Base-by-base conservation (phyloP, 53 echinoderm and acorn worm genomes). In the Temnopleurus reevesii region DNA sequence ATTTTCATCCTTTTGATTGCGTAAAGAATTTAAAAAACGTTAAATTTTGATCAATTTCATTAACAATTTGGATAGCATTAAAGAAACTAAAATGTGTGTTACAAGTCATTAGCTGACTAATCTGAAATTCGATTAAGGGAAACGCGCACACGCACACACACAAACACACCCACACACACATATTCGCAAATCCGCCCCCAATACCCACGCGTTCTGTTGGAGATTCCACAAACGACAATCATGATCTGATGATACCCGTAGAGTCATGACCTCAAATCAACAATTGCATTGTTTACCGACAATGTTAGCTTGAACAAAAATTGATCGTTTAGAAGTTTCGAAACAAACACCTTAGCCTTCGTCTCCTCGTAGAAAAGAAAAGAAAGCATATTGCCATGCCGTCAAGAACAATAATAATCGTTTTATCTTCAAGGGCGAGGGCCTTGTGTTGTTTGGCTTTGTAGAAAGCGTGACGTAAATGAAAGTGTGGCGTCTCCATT, bases 301-400 rank as follows among this genome's bases (percentile, higher is more conserved):
- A 71, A 71, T 71, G 71, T 41, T 7, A 71, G 71, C 38, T 38
- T n/a, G n/a, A n/a, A 2, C 41, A 38, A 38, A 38, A n/a, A 71
- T 71, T 41, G 71, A 71, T 71, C 71, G 71, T 71, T 71, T 38
- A 38, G 71, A 71, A 71, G 43, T 71, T 71, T 71, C 36, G 71
- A 71, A 71, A 71, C 71, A 71, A 71, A 56, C 71, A 71, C 71
- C 13, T 21, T 38, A 71, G n/a, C 71, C 71, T 71, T 71, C 43
- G 71, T 21, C n/a, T 43, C 4, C n/a, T n/a, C n/a, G n/a, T n/a
- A n/a, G n/a, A n/a, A n/a, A n/a, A 41, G 71, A 71, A 4, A 71
- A 71, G n/a, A 34, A 35, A 65, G 29, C 17, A 34, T 65, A 71
- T 71, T 41, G 71, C 15, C 41, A 38, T 38, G 71, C 71, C 41